phyloP scores from a whole-genome alignment of 1,140 invertebrate species.

The Aphelinus atriplicis region DNA sequence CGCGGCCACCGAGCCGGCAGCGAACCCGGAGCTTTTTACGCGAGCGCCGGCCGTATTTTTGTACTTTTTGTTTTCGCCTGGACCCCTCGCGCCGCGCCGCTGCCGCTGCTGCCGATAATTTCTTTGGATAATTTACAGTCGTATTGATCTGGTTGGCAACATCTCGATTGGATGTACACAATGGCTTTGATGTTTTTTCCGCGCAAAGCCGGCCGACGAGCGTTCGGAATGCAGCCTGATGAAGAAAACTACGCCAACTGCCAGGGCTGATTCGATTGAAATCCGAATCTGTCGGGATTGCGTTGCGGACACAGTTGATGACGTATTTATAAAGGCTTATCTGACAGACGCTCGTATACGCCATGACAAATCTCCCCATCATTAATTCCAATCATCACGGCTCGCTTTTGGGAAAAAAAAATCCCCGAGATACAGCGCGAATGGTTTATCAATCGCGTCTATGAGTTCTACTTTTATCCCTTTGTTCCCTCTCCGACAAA shows the following conservation, averaged over 20 bases:
- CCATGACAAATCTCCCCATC: too few species aligned
- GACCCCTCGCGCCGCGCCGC: constrained; percentile 48
- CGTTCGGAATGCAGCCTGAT: background rate
- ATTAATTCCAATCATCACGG: too few species aligned
- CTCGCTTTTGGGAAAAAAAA: too few species aligned
- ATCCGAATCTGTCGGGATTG: background rate
- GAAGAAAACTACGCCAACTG: background rate
- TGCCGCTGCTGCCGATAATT: constrained; percentile 66
- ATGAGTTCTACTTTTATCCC: too few species aligned
- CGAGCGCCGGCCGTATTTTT: constrained; percentile 2
- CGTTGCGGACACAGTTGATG: background rate
- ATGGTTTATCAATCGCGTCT: too few species aligned
- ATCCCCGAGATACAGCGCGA: too few species aligned
- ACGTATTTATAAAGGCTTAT: background rate
- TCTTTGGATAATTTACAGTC: constrained; percentile 68
- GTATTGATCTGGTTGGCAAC: constrained; percentile 66
- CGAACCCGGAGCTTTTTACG: constrained; percentile 28
- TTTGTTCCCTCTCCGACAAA: too few species aligned
- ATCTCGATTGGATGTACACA: constrained; percentile 62
- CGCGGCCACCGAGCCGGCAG: background rate
- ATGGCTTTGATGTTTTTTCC: constrained; percentile 54
- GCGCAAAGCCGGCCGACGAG: constrained; percentile 4
- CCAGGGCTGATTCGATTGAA: background rate
- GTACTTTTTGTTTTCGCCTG: constrained; percentile 26
- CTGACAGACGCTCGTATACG: too few species aligned